These are phyloP conservation scores for Falcunculus frontatus DNA, from an alignment of 2,113 vertebrate species.

Conservation along the genomic window DNA sequence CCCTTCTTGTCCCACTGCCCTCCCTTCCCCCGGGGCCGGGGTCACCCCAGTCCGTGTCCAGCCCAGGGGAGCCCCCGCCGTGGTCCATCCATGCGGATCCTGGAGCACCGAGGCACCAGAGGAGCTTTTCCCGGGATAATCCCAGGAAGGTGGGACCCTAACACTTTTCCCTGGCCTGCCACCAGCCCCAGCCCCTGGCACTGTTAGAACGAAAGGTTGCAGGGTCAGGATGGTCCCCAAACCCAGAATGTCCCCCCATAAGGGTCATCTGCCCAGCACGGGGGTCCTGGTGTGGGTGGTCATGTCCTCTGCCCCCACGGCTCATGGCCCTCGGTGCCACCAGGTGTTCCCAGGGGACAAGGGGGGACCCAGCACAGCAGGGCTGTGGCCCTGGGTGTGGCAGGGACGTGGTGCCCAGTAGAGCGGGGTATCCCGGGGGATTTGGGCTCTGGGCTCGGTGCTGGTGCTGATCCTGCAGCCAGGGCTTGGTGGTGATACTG, in stretches of 20 bases:
- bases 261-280: fast-evolving
- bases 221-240: background rate
- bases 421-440: background rate
- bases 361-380: background rate
- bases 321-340: background rate
- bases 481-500: background rate
- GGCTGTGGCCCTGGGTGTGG: no score
- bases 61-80: fast-evolving
- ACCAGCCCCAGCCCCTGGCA: background rate
- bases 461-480: no score
- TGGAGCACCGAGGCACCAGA: background rate
- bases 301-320: fast-evolving
- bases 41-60: fast-evolving
- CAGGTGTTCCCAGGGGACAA: background rate
- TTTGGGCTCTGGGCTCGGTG: background rate
- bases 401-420: background rate
- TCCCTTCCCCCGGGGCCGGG: background rate
- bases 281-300: background rate
- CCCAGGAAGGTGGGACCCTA: fast-evolving
- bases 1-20: background rate
- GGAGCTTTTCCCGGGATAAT: background rate
- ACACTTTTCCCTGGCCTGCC: background rate
- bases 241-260: fast-evolving
- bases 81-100: fast-evolving
- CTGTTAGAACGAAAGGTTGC: background rate